Percentiles rank a stretch among this genome's conserved stretches.
phyloP scores from a whole-genome alignment of 2,113 vertebrate species.

The Atlantisia rogersi region DNA sequence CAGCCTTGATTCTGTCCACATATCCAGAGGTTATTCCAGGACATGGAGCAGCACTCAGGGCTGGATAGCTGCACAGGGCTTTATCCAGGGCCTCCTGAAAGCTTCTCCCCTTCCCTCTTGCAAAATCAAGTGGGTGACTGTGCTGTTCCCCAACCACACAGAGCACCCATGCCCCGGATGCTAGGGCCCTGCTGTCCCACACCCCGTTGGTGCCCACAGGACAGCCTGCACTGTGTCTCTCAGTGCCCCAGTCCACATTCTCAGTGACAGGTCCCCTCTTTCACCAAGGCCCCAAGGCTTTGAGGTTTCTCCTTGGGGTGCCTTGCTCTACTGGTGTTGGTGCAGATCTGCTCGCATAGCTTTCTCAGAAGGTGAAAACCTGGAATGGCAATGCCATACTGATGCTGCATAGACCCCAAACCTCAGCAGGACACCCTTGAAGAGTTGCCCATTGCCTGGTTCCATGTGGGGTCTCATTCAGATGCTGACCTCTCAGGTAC shows the following conservation, averaged over 20 bases:
- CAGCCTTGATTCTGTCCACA: not conserved
- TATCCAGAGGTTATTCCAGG: not conserved
- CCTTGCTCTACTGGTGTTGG: not conserved
- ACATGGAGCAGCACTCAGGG: not conserved
- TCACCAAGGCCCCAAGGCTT: not conserved
- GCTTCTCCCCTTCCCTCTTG: not conserved
- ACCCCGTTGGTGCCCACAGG: not conserved
- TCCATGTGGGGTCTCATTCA: not conserved
- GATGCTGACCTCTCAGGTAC: not conserved
- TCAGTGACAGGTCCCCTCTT: not conserved
- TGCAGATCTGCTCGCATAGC: not conserved
- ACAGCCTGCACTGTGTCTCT: rapidly evolving
- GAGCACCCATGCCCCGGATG: not conserved
- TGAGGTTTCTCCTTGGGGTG: not conserved
- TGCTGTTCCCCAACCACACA: not conserved
- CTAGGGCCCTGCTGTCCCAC: not conserved
- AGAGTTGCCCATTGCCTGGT: not conserved
- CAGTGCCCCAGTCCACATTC: not conserved
- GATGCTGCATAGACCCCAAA: not conserved
- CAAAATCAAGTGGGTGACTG: not conserved
- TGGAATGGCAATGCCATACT: not conserved
- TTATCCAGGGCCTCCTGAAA: not conserved
- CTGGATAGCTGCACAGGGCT: not conserved
- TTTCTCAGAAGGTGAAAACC: not conserved
- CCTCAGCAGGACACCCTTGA: not conserved